Conservation (phyloP, 2,888 invertebrate genomes). For the Hyposoter didymator region DNA sequence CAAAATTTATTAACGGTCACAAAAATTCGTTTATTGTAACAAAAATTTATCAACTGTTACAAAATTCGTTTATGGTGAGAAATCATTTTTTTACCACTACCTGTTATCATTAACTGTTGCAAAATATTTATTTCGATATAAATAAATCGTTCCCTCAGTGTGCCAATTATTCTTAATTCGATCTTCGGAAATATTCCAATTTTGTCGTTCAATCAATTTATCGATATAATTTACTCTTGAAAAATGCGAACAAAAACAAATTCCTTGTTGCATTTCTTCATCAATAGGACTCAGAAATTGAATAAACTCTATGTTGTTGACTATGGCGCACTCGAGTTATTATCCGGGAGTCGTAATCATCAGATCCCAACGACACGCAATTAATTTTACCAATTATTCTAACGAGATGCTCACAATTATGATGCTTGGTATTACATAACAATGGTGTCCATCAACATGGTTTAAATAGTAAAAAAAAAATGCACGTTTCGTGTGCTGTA, state of each 20-base stretch:
- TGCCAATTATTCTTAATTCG: too few species aligned
- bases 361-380: background rate
- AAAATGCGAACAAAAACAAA: background rate
- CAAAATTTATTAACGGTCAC: too few species aligned
- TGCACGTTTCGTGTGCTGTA: background rate
- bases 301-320: background rate
- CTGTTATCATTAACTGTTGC: too few species aligned
- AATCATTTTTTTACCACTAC: too few species aligned
- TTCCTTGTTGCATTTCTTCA: background rate
- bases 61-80: too few species aligned
- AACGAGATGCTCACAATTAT: background rate
- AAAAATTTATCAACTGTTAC: too few species aligned
- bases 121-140: too few species aligned
- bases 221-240: too few species aligned
- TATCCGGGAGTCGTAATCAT: background rate
- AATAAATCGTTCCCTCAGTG: too few species aligned
- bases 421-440: background rate
- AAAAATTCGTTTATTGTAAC: too few species aligned
- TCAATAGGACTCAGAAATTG: background rate
- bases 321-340: background rate
- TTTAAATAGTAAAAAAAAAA: background rate
- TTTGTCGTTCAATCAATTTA: too few species aligned
- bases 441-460: background rate
- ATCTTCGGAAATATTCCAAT: too few species aligned
- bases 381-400: background rate